A percentile compares a stretch with the other conserved stretches of the same genome.
Evolutionary conservation across 2,797 vertebrate species (phyloP).

Genomic region (Balearica regulorum): DNA sequence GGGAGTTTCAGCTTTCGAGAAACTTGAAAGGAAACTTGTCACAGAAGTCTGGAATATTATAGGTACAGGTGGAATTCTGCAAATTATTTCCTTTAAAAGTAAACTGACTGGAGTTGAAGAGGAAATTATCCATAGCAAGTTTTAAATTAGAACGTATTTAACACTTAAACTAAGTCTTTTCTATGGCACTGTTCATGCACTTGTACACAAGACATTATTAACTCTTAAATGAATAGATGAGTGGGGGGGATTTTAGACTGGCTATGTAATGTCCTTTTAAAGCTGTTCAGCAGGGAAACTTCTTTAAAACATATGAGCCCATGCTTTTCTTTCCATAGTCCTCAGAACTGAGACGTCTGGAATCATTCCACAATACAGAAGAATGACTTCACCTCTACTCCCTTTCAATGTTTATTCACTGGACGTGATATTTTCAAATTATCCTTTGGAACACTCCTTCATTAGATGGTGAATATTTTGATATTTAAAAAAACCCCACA

Average conservation of each 20-base stretch:
- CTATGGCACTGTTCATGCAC: not conserved
- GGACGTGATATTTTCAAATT: not conserved
- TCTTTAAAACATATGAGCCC: not conserved
- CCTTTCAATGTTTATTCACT: not conserved
- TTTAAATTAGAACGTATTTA: not conserved
- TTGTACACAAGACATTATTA: not conserved
- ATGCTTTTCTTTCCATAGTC: not conserved
- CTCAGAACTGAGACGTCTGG: not conserved
- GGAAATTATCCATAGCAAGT: not conserved
- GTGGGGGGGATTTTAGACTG: not conserved
- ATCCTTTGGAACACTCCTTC: not conserved
- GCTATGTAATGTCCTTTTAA: not conserved
- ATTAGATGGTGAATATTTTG: not conserved
- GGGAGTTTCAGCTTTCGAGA: not conserved
- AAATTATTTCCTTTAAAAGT: not conserved
- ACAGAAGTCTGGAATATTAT: not conserved
- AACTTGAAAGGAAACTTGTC: not conserved
- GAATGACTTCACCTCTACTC: not conserved
- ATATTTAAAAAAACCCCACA: not conserved
- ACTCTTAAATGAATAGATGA: not conserved
- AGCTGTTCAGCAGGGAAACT: not conserved
- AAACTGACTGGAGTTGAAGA: rapidly evolving
- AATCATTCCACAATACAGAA: not conserved
- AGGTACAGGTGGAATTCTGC: not conserved
- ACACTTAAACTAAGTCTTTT: not conserved